Base-by-base conservation (phyloP, 2,113 vertebrate species). In the Rynchops niger region DNA sequence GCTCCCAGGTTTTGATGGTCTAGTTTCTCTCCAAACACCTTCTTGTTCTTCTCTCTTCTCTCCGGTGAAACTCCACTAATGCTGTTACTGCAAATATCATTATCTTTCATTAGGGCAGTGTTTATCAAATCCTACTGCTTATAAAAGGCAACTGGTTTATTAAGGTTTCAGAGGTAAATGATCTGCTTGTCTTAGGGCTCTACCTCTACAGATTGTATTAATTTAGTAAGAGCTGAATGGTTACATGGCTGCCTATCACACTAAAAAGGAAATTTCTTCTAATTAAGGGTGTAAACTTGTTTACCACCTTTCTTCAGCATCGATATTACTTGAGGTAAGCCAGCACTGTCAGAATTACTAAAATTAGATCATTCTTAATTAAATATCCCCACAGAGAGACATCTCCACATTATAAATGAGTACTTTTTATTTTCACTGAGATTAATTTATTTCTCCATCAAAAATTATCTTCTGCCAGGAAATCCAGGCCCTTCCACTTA, bases 391-490 rank as follows among this genome's bases (percentile, higher is more conserved):
- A 69, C 43, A 72, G 89, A 91, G 82, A 93, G 47, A 91, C 13
- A 17, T 95, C 70, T 74, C 40, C 58, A 63, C 76, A 58, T 63
- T 49, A 52, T 45, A 94, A 91, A 78, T 65, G 19, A 91, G 81
- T 53, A 53, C 27, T 89, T 72, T 76, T 85, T 82, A 65, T 92
- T 95, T 96, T 89, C 42, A 79, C 89, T 87, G 65, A 79, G 38
- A 43, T 67, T 27, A 84, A 82, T 72, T 84, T 71, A 79, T 87
- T 96, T 95, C 55, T 93, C 65, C 61, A 79, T 87, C 23, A 91
- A 94, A 94, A 91, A 82, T 85, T 87, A 89, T 67, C 47, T 86
- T 93, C 69, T 96, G 52, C 81, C 70, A 84, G 89, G 81, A 96
- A 93, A 82, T 36, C 30, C 16, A 71, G 86, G 65, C 43, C 15